phyloP scores from a whole-genome alignment of 1,140 invertebrate genomes.

The Drosophila pachea region DNA sequence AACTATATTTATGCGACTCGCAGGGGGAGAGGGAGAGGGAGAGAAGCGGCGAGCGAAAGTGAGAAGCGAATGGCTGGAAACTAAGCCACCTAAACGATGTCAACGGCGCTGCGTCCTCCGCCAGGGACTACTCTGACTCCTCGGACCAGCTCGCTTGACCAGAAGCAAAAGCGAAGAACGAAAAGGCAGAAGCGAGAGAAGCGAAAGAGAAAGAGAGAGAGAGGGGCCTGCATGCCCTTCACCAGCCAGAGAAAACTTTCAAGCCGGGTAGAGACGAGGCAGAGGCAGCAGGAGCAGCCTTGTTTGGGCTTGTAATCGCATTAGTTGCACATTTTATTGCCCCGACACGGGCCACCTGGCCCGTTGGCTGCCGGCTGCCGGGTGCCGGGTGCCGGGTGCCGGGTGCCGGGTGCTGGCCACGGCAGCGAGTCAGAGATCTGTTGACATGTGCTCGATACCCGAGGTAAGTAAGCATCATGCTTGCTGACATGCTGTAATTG shows the following conservation, averaged over 20 bases:
- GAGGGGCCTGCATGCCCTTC: no score
- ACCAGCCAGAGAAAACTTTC: no score
- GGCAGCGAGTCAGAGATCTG: slow-evolving; percentile 20
- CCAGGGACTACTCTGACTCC: no score
- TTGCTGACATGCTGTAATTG: slow-evolving; percentile 60
- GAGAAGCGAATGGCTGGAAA: neutral
- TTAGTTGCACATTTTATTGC: slow-evolving; percentile 75
- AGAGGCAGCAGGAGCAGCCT: neutral
- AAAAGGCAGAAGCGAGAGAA: neutral
- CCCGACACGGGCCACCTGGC: slow-evolving; percentile 35
- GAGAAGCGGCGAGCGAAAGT: neutral
- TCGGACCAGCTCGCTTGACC: no score
- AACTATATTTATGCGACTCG: slow-evolving; percentile 47
- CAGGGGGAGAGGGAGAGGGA: neutral
- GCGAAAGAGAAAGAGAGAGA: neutral
- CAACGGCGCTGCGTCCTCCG: no score
- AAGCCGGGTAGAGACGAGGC: neutral
- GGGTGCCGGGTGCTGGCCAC: no score
- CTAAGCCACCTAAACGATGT: no score
- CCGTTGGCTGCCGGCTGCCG: no score
- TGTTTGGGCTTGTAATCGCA: slow-evolving; percentile 58
- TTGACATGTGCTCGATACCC: slow-evolving; percentile 25
- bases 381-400: no score
- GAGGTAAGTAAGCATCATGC: slow-evolving; percentile 26
- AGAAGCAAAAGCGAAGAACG: neutral